Evolutionary conservation across 2,888 invertebrate species (phyloP), one percentile per base, ranked within the genome.

Genomic region (Eristalinus sepulchralis): DNA sequence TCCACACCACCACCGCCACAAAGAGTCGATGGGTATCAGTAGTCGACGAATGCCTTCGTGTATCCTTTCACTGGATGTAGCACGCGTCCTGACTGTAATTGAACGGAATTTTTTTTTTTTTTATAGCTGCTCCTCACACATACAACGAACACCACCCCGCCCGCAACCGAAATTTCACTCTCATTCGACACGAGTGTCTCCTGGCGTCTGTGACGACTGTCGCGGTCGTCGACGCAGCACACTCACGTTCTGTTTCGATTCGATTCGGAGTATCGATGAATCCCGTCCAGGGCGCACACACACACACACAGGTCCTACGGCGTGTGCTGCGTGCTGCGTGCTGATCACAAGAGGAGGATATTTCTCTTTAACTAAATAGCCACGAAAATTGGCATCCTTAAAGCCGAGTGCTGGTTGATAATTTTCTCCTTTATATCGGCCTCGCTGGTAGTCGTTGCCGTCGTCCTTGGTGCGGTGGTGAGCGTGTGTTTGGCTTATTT

Each of bases 371-470:
- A 77, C 71, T 53, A 76, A 72, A 68, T 70, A 71, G 68, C 68
- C 77, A 78, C 63, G 63, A 73, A 78, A 82, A 85, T 78, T 83
- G 86, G 78, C 83, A 82, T 85, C 82, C 83, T 78, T 47, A 60
- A 78, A 73, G 47, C 47, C 57, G 57, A 57, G 66, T 64, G 24
- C 63, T 68, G 31, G 27, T 70, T 6, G 17, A 2, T 36, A 1
- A 11, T 31, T 53, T 63, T 72, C 62, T 31, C 39, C 59, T 24
- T 33, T 22, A 53, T 31, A 66, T 34, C 22, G 31, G 67, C 36
- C 27, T 53, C 27, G 34, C 55, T 55, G 17, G n/a, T 57, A 24
- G 17, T 31, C 34, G n/a, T 64, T 13, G 59, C 68, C n/a, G 68
- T 55, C 59, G n/a, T 75, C 70, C 31, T 71, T 73, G 59, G 60